Base-by-base conservation (phyloP, 2,888 invertebrate genomes). In the Temnothorax ravouxi region DNA sequence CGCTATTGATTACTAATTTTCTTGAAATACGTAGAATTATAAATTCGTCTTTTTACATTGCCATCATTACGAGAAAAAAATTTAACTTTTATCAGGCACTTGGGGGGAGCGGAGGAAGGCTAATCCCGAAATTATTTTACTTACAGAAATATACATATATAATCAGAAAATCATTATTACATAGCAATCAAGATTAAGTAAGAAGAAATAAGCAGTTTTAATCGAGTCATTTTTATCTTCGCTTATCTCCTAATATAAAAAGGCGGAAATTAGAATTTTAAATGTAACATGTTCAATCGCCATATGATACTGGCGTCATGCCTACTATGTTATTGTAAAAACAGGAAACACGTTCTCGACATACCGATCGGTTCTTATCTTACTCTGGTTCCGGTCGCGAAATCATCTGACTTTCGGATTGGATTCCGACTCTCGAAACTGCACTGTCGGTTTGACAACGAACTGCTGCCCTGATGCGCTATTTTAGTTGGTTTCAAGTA, bases 401-500 rank as follows among this genome's bases (percentile, higher is more conserved):
- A 77, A 83, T 85, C 52, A 38, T 54, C 18, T 34, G n/a, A 29
- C 44, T 44, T 82, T 54, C 18, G 61, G 21, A 79, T 83, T 86
- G 74, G n/a, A 79, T 21, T 75, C 9, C n/a, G 34, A 59, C 59
- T 59, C 79, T 80, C 75, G 59, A 79, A 72, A 77, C 41, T 79
- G 21, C 52, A 79, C 79, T 81, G 41, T 77, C 79, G 61, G 47
- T 62, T 81, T 62, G 52, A 75, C 41, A 79, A 54, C 50, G 50
- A 79, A 81, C 62, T 62, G 81, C 29, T 62, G 52, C 75, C 25
- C 41, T 38, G 54, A 47, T 34, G 71, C 44, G 89, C 74, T 89
- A 90, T 89, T 90, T 90, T 87, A 61, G 69, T 69, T 76, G 29
- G 25, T 87, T 84, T 89, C 89, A 56, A 89, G 91, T 86, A 80